Evolutionary conservation across 2,888 invertebrate genomes (phyloP).

Genomic region (Hypomecis atomaria): DNA sequence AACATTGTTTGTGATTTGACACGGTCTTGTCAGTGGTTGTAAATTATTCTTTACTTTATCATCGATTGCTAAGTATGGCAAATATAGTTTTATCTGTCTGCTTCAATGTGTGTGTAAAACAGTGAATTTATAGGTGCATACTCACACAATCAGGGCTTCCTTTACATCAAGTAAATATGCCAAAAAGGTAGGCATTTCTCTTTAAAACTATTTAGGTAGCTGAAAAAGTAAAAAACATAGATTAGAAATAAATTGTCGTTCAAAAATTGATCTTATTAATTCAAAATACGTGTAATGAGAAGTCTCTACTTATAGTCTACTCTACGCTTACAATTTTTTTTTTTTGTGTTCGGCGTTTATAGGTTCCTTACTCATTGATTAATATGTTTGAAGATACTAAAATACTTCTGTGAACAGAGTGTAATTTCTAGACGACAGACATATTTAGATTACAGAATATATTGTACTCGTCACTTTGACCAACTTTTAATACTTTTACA

Average conservation of each 20-base stretch:
- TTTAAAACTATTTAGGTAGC: no score
- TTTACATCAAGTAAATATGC: no score
- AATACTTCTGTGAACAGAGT: constrained; percentile 39
- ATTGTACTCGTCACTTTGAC: no score
- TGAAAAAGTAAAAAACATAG: no score
- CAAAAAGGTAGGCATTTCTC: no score
- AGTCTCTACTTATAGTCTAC: constrained; percentile 13
- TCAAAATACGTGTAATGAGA: not conserved
- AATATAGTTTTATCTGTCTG: not conserved
- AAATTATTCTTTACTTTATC: constrained; percentile 20
- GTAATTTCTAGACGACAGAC: no score
- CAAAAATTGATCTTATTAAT: not conserved
- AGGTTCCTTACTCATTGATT: constrained; percentile 20
- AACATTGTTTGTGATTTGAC: constrained; percentile 27
- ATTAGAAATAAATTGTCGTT: not conserved
- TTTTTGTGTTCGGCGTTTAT: constrained; percentile 5
- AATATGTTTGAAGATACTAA: constrained; percentile 67
- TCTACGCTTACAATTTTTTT: constrained; percentile 10
- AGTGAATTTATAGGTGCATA: no score
- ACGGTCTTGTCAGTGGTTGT: constrained; percentile 23
- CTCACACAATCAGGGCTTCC: no score
- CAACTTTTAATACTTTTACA: no score
- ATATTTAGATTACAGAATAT: no score
- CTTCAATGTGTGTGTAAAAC: no score
- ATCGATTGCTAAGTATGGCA: constrained; percentile 8